Evolutionary conservation across 64 coral and sea anemone species (phyloP).

Genomic region (Hydrozoanthus tunicans): DNA sequence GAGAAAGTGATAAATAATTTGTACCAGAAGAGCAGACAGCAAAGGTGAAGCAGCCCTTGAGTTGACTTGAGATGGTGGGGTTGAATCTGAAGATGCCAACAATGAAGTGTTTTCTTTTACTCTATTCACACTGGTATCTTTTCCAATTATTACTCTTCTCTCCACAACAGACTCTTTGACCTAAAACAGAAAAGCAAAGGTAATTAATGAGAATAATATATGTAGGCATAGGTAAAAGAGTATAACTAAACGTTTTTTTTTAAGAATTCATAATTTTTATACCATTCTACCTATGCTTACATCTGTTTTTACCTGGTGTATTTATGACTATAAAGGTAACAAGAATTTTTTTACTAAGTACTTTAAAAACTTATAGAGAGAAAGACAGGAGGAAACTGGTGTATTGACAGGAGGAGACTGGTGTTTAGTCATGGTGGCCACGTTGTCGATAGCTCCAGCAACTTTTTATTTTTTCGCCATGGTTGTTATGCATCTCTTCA

Average conservation of each 20-base stretch:
- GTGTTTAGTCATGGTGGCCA: no score
- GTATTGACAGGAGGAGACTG: no score
- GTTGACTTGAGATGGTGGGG: constrained; percentile 30
- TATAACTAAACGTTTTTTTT: background rate
- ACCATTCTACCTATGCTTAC: no score
- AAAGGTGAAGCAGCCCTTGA: background rate
- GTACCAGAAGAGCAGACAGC: constrained; percentile 30
- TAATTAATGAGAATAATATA: background rate
- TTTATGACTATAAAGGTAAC: no score
- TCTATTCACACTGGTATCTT: constrained; percentile 29
- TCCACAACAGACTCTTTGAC: constrained; percentile 1
- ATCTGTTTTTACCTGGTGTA: background rate
- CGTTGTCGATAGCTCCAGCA: no score
- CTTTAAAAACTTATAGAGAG: no score
- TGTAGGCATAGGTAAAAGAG: background rate
- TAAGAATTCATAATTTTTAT: background rate
- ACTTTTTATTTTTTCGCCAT: no score
- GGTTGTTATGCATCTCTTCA: no score
- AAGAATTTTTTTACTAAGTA: no score
- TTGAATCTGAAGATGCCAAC: constrained; percentile 24
- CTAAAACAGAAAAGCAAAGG: constrained; percentile 1
- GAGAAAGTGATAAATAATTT: no score
- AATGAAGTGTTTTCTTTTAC: constrained; percentile 67
- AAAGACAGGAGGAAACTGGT: no score
- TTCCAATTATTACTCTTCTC: background rate